A percentile compares a stretch with the other conserved stretches of the same genome.
Conservation (phyloP, 2,113 vertebrate species). For the Otolemur garnettii region DNA sequence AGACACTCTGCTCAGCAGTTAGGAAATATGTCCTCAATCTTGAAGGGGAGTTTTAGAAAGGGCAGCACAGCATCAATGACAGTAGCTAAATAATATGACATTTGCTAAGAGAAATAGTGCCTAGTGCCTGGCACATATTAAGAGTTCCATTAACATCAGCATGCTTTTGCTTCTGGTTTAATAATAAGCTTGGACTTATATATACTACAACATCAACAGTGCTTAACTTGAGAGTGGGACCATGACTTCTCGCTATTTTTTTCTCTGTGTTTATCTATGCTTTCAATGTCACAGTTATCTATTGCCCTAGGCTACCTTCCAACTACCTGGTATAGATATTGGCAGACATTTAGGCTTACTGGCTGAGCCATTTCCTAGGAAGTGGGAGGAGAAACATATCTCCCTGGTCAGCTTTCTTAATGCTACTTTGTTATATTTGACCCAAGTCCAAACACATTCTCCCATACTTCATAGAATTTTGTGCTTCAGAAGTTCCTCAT, state of each 20-base stretch:
- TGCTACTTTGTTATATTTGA: neutral
- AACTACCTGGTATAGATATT: neutral
- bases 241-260: neutral
- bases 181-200: neutral
- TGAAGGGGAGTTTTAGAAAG: neutral
- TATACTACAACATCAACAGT: neutral
- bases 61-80: neutral
- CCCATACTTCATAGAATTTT: neutral
- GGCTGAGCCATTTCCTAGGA: neutral
- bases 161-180: neutral
- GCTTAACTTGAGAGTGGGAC: neutral
- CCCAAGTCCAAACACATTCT: neutral
- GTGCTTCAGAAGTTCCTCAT: neutral
- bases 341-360: neutral
- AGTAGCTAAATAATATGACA: neutral
- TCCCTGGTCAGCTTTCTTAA: neutral
- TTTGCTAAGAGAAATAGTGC: neutral
- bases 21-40: neutral
- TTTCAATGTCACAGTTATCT: neutral
- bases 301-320: neutral
- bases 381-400: neutral
- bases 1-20: neutral
- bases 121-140: neutral
- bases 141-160: neutral
- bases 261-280: neutral